phyloP scores from a whole-genome alignment of 2,888 invertebrate genomes.

The Ptilodon capucinus region DNA sequence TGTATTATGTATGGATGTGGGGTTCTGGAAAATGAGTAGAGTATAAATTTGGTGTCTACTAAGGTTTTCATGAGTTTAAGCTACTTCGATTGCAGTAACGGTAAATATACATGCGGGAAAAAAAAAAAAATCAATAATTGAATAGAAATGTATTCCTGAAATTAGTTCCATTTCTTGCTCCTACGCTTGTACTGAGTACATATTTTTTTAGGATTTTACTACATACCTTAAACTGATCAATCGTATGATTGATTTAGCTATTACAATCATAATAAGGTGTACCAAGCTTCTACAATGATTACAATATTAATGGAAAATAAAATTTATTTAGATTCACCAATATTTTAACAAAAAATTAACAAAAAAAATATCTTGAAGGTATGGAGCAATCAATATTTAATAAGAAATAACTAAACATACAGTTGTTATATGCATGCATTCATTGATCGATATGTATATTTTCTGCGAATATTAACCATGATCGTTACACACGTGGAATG shows the following conservation, averaged over 20 bases:
- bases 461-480: slow-evolving; percentile 24
- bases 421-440: too few relatives aligned
- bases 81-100: too few relatives aligned
- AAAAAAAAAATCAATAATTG: slow-evolving; percentile 18
- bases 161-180: slow-evolving; percentile 63
- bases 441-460: slow-evolving; percentile 50
- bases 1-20: too few relatives aligned
- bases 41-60: background rate
- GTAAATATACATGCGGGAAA: too few relatives aligned
- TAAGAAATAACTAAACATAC: too few relatives aligned
- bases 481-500: slow-evolving; percentile 51
- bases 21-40: too few relatives aligned
- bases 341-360: slow-evolving; percentile 9
- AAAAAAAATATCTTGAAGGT: slow-evolving; percentile 1
- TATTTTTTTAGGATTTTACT: slow-evolving; percentile 37
- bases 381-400: background rate
- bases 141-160: slow-evolving; percentile 62
- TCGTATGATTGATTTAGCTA: slow-evolving; percentile 16
- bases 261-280: slow-evolving; percentile 14
- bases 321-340: slow-evolving; percentile 4
- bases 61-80: too few relatives aligned
- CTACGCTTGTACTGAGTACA: slow-evolving; percentile 47
- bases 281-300: slow-evolving; percentile 25
- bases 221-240: slow-evolving; percentile 33
- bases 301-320: background rate